Base-by-base conservation (phyloP, 2,113 vertebrate species). In the Entelurus aequoreus region DNA sequence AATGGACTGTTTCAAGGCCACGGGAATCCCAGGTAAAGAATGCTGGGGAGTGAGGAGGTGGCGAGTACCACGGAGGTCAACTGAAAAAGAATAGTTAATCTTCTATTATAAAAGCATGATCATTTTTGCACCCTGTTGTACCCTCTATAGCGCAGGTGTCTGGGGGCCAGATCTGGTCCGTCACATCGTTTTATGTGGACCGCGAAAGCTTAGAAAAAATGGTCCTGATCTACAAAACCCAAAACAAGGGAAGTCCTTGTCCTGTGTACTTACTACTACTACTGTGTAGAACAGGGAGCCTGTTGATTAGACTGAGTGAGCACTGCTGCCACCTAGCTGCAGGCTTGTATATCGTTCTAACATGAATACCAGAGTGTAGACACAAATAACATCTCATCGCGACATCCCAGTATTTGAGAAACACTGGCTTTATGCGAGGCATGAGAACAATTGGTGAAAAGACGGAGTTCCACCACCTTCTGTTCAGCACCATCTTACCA, bases 1-100 rank as follows among this genome's bases (percentile, higher is more conserved):
- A 35, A 97, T 92, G 0, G 93, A 93, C 48, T 96, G 94, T 84
- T 96, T 96, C 71, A 94, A 88, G 84, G 91, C 89, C 51, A 94
- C 90, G 15, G 93, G 90, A 55, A 93, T 93, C 63, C 94, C 95
- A 4, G 94, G 94, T 42, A 98, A 87, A 57, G 95, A 96, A 60
- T 93, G 89, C 66, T 96, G 93, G 11, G 94, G 88, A 84, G 94
- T 95, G 75, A 98, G 90, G 16, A 92, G 88, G 71, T 92, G 91
- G 38, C 88, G 86, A 49, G 86, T 83, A 70, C 87, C 88, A 54
- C 91, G 90, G 62, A 91, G 69, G 69, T 97, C 95, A 90, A 91
- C 83, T 82, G 52, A 13, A 60, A 63, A 81, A 66, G 62, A 50
- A 59, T 16, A 56, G 5, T 16, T 6, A 56, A 21, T 44, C 15